Base-by-base conservation (phyloP, 2,888 invertebrate species). In the Allophyes oxyacanthae region DNA sequence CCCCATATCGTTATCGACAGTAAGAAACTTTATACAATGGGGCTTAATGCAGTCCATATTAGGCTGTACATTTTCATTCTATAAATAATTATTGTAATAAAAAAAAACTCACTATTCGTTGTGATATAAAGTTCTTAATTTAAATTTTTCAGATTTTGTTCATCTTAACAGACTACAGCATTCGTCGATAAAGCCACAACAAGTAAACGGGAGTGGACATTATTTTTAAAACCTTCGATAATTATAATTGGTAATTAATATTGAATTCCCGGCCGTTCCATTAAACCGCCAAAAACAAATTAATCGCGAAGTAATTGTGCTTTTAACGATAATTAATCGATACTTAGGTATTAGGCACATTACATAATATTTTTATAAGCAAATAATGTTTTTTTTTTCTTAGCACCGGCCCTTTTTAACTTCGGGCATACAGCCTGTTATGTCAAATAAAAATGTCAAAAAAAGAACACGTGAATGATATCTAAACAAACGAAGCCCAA, bases 281-380 rank as follows among this genome's bases (percentile, higher is more conserved):
- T 79, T 78, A 81, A 65, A 64, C 61, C 57, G 53, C 41, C 56
- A 40, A 58, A 72, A 77, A 64, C 54, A 48, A 56, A 75, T 74
- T 74, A 72, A 66, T 64, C 36, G n/a, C 14, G 38, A 20, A 53
- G 13, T 73, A 78, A 75, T 74, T 75, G 61, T 10, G 64, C 69
- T 78, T 72, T 75, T 52, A 71, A 36, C 56, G 43, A 28, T 50
- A 63, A 69, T 58, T 72, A 52, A 56, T 62, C 53, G 55, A 46
- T 14, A 54, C 20, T 2, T 56, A 26, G 4, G 20, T 20, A 20
- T 20, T 3, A 20, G 20, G 20, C 20, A 20, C 20, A 20, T 20
- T 2, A 6, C 3, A 14, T 42, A 52, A 26, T 26, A n/a, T 44
- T 34, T 13, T 13, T 30, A 6, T 4, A 28, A 28, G 20, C 1